These are phyloP conservation scores for Acleris literana DNA, from an alignment of 2,888 invertebrate species.

Conservation along the genomic window DNA sequence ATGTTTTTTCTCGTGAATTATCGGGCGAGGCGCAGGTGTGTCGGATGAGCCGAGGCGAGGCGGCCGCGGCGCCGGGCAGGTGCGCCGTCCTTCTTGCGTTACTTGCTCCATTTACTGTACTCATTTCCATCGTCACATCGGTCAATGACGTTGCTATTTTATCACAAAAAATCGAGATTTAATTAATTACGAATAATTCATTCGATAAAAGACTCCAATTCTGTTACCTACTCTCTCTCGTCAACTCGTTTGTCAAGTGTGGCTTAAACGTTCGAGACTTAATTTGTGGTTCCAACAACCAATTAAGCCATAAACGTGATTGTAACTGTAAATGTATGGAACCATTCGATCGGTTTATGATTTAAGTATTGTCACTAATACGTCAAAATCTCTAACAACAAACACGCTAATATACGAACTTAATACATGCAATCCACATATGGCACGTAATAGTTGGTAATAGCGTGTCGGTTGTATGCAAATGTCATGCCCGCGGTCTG, in stretches of 20 bases:
- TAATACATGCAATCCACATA: conserved; percentile 29
- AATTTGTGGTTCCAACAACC: conserved; percentile 19
- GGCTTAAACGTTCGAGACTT: conserved; percentile 23
- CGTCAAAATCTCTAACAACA: not conserved
- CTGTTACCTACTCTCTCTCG: conserved; percentile 10
- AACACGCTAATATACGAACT: conserved; percentile 15
- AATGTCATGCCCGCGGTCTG: conserved; percentile 43
- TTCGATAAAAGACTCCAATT: not conserved
- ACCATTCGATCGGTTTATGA: conserved; percentile 26
- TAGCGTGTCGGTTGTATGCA: conserved; percentile 43
- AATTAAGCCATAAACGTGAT: conserved; percentile 26
- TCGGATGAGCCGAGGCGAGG: conserved; percentile 48
- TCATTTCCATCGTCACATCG: conserved; percentile 10
- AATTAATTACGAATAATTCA: too few species aligned
- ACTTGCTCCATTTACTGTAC: conserved; percentile 50
- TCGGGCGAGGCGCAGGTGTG: conserved; percentile 45
- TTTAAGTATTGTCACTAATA: conserved; percentile 14
- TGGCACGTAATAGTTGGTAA: conserved; percentile 39
- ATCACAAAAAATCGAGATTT: too few species aligned
- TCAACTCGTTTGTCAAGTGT: conserved; percentile 33
- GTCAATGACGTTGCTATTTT: not conserved
- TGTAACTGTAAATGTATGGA: conserved; percentile 25
- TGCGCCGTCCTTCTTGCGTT: conserved; percentile 44
- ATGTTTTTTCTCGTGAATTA: conserved; percentile 37
- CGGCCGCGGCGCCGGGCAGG: conserved; percentile 55